These are phyloP conservation scores for Gerris lacustris DNA, from an alignment of 2,888 invertebrate species.

Conservation along the genomic window DNA sequence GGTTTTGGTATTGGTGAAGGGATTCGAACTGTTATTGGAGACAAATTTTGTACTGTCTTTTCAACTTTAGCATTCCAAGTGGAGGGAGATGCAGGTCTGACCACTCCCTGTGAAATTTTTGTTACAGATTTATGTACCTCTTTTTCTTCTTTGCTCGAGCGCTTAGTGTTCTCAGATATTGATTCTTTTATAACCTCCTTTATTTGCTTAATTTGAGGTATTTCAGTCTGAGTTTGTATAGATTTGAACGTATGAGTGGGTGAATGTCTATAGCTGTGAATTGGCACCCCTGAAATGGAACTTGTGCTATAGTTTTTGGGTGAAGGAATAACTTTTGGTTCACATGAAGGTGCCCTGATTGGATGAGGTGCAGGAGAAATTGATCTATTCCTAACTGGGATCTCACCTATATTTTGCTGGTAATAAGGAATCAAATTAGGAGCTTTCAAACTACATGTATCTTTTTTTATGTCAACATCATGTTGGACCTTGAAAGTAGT, in stretches of 20 bases:
- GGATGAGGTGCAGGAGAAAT: constrained; percentile 26
- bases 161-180: not conserved
- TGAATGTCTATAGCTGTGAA: not conserved
- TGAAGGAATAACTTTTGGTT: not conserved
- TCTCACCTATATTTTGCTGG: constrained; percentile 40
- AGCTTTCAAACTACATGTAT: not conserved
- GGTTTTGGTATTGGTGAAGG: constrained; percentile 22
- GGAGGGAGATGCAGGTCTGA: constrained; percentile 15
- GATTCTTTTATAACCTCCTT: not conserved
- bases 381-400: constrained; percentile 24
- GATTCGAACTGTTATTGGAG: constrained; percentile 25
- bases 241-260: not conserved
- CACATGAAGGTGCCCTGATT: not conserved
- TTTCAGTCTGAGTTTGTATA: not conserved
- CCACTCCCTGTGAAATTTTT: constrained; percentile 4
- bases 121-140: constrained; percentile 7
- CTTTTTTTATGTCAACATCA: not conserved
- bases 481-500: not conserved
- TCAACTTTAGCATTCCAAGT: constrained; percentile 23
- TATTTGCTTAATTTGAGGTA: not conserved
- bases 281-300: not conserved
- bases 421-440: constrained; percentile 56
- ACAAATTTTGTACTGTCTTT: constrained; percentile 23
- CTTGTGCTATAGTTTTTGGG: not conserved
- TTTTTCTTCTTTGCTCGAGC: not conserved